Evolutionary conservation across 2,113 vertebrate species (phyloP).

Genomic region (Paraplagusia blochii): DNA sequence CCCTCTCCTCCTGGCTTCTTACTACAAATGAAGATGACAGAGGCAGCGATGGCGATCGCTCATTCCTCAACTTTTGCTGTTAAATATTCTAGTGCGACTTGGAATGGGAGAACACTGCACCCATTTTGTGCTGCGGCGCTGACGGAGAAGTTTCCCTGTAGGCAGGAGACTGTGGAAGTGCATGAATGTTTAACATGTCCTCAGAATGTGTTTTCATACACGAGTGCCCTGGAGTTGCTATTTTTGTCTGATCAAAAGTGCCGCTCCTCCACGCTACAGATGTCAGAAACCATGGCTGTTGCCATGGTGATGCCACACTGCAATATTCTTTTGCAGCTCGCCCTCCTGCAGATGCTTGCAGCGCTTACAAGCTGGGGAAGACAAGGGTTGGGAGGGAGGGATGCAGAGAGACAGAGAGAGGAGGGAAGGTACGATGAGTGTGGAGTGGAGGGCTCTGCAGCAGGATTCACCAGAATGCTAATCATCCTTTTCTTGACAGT

Average conservation of each 20-base stretch:
- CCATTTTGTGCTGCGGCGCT: slow-evolving; percentile 1
- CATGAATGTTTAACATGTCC: slow-evolving; percentile 14
- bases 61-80: slow-evolving; percentile 12
- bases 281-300: slow-evolving; percentile 80
- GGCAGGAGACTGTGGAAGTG: slow-evolving; percentile 3
- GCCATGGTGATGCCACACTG: slow-evolving; percentile 77
- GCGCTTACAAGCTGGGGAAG: slow-evolving; percentile 50
- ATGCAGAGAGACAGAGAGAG: slow-evolving; percentile 25
- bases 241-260: slow-evolving; percentile 72
- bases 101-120: neutral
- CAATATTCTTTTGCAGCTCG: slow-evolving; percentile 72
- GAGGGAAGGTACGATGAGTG: slow-evolving; percentile 28
- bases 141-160: slow-evolving; percentile 1
- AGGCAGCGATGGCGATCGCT: slow-evolving; percentile 18
- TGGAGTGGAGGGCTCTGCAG: slow-evolving; percentile 61
- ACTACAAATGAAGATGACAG: slow-evolving; percentile 31
- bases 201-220: slow-evolving; percentile 31
- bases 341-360: slow-evolving; percentile 53
- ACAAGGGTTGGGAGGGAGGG: slow-evolving; percentile 23
- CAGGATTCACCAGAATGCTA: slow-evolving; percentile 75
- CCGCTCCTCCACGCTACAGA: slow-evolving; percentile 61
- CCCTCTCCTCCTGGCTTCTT: neutral
- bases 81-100: slow-evolving; percentile 3
- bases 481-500: slow-evolving; percentile 66
- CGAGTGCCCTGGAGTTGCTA: slow-evolving; percentile 46